Evolutionary conservation across 2,888 invertebrate genomes (phyloP).

Genomic region (Aphodius sticticus): DNA sequence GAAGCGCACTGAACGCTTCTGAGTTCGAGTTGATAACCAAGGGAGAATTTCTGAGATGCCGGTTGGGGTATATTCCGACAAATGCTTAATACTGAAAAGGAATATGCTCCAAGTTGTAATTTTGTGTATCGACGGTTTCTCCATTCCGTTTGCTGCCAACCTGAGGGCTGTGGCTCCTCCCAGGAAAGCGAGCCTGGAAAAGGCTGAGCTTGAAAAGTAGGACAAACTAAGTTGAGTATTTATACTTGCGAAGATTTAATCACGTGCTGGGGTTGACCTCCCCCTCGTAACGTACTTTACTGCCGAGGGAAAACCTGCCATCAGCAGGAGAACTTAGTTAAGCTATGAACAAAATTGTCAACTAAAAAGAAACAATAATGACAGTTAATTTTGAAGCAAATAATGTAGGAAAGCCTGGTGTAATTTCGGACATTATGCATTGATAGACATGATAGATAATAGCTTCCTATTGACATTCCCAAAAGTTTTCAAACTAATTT

Average conservation of each 20-base stretch:
- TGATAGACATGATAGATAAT: no score
- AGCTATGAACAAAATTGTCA: background rate
- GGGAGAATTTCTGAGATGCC: constrained; percentile 9
- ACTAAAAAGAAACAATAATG: background rate
- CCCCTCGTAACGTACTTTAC: background rate
- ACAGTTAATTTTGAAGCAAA: no score
- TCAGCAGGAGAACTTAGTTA: background rate
- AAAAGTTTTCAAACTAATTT: no score
- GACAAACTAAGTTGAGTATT: constrained; percentile 4
- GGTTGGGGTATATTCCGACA: background rate
- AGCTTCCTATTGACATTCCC: no score
- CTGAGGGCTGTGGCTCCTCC: background rate
- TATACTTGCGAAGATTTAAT: background rate
- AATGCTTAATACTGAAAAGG: background rate
- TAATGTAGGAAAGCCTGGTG: no score
- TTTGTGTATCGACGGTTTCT: background rate
- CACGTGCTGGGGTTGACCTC: background rate
- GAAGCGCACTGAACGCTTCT: constrained; percentile 12
- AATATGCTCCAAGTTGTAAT: background rate
- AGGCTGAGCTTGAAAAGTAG: background rate
- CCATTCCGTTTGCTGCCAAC: background rate
- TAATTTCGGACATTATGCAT: no score
- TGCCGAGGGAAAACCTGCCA: background rate
- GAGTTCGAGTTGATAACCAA: background rate
- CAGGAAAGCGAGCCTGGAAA: background rate